Percentiles rank a stretch among this genome's conserved stretches.
Evolutionary conservation across 1,140 invertebrate genomes (phyloP).

Genomic region (Wasmannia auropunctata): DNA sequence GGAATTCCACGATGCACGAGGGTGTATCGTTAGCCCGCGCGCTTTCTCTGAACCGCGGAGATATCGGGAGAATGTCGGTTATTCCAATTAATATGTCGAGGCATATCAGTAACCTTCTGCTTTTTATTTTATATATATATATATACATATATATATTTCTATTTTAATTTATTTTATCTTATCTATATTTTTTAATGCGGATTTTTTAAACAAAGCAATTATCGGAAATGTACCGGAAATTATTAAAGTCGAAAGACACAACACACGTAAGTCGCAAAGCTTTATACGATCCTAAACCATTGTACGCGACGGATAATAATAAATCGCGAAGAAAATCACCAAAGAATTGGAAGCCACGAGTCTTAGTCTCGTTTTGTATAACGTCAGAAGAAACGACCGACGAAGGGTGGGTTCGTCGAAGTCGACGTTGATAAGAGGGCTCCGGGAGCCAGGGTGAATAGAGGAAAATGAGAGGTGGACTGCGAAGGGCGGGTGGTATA

Average conservation of each 20-base stretch:
- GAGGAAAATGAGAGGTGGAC: conserved; percentile 48
- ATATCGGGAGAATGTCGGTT: conserved; percentile 1
- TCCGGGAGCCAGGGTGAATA: conserved; percentile 39
- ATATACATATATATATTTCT: not conserved
- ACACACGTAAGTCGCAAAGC: not conserved
- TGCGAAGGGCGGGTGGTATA: conserved; percentile 35
- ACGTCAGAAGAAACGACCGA: conserved; percentile 14
- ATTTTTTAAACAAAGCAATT: not conserved
- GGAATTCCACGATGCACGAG: not conserved
- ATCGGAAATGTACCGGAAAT: not conserved
- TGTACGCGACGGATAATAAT: too few relatives aligned
- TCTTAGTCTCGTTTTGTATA: conserved; percentile 31
- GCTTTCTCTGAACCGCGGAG: conserved; percentile 9
- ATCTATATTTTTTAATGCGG: not conserved
- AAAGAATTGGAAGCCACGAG: not conserved
- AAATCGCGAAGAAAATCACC: conserved; percentile 26
- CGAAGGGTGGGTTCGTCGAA: conserved; percentile 49
- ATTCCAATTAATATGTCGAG: not conserved
- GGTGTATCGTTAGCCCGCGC: conserved; percentile 2
- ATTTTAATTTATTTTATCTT: not conserved
- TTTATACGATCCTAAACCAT: not conserved
- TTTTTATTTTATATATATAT: not conserved
- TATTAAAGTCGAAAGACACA: not conserved
- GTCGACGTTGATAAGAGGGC: conserved; percentile 56
- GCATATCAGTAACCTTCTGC: not conserved